Evolutionary conservation across 2,113 vertebrate species (phyloP), one percentile per base, ranked within the genome.

Genomic region (Calidris pygmaea): DNA sequence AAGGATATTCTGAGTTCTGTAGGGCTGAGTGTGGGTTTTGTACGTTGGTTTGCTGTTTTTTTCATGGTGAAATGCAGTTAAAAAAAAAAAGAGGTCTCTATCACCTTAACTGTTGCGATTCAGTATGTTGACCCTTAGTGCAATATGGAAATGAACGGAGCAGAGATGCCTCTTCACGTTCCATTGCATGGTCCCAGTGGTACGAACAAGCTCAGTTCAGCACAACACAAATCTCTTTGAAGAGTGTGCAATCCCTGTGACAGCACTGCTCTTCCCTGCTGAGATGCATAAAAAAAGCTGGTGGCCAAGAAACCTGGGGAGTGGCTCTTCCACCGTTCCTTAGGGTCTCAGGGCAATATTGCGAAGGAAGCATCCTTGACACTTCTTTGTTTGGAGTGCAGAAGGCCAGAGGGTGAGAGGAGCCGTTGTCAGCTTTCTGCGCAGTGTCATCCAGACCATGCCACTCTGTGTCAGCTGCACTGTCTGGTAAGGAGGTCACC

Each of bases 231-330:
- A 72, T 8, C 73, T 77, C 78, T 53, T 13, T 1, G 52, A 65
- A 68, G 60, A 56, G 10, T 13, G 45, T 34, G 62, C 62, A 75
- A 62, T 62, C 66, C 84, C 85, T 66, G 3, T 45, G 86, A 84
- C 90, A 95, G 73, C 17, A 2, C 72, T 19, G 63, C 60, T 68
- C 60, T 71, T 89, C 79, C 93, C 41, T 43, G 41, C 41, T 75
- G 85, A 81, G 88, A 30, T 35, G 56, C 47, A 93, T 92, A 96
- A 53, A 75, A 65, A 86, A 84, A 81, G 5, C 60, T 32, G 60
- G 30, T 75, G 80, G 60, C 73, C 86, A 41, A 41, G 65, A 92
- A 73, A 55, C 21, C 37, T 3, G 1, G 29, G 32, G 41, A 43
- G 45, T 1, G 16, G 13, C 14, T 94, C 83, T 34, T 35, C 47